Evolutionary conservation across 2,888 invertebrate species (phyloP).

Genomic region (Rhabditoides inermis): DNA sequence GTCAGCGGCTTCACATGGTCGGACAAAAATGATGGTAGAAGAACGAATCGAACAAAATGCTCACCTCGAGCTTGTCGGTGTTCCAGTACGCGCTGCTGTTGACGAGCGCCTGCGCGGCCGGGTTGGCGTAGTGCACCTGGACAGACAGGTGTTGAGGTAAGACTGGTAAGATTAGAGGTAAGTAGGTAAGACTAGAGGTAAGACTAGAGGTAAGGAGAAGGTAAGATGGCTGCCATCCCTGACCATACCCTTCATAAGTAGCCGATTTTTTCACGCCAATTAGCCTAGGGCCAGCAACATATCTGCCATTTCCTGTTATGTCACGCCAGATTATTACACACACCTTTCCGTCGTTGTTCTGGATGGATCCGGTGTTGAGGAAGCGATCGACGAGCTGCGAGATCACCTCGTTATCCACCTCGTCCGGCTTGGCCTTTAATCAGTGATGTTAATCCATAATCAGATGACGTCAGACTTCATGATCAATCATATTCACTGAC

Average conservation of each 20-base stretch:
- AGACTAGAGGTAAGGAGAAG: too few species aligned
- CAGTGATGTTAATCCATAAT: neutral
- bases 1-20: neutral
- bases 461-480: neutral
- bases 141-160: too few species aligned
- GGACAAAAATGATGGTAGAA: neutral
- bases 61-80: conserved; percentile 31
- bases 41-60: conserved; percentile 4
- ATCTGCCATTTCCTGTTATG: too few species aligned
- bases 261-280: too few species aligned
- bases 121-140: conserved; percentile 36
- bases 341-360: too few species aligned
- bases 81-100: conserved; percentile 48
- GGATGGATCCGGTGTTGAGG: conserved; percentile 41
- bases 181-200: too few species aligned
- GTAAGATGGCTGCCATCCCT: too few species aligned
- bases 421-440: conserved; percentile 31
- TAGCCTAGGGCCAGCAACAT: too few species aligned
- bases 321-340: too few species aligned
- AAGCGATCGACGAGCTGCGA: conserved; percentile 45
- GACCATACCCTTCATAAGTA: too few species aligned
- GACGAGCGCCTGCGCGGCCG: conserved; percentile 40
- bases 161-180: too few species aligned
- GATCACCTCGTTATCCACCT: conserved; percentile 46
- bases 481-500: neutral